phyloP scores from a whole-genome alignment of 64 coral and sea anemone species.

The Porites lutea region DNA sequence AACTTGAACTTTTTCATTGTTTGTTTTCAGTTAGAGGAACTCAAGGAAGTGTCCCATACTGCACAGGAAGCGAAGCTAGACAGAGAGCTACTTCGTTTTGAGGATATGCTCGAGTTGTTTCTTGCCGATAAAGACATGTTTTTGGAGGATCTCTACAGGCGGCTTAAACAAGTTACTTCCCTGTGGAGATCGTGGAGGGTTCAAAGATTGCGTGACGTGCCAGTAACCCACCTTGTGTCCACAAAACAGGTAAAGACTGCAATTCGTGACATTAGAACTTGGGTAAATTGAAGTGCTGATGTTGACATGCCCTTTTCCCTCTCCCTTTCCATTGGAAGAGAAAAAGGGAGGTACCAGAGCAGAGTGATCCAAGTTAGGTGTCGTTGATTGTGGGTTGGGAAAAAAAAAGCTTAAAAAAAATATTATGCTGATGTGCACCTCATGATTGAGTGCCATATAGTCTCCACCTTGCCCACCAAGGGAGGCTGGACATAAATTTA shows the following conservation, averaged over 20 bases:
- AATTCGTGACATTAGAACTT: too few species aligned
- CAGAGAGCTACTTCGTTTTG: constrained; percentile 68
- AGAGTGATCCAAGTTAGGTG: too few species aligned
- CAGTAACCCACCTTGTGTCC: constrained; percentile 57
- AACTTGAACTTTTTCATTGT: not conserved
- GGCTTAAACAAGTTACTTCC: constrained; percentile 69
- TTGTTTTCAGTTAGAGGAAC: constrained; percentile 70
- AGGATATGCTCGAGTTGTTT: constrained; percentile 74
- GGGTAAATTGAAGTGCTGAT: not conserved
- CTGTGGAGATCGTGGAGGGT: constrained; percentile 72
- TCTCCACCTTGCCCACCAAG: too few species aligned
- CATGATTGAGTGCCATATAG: too few species aligned
- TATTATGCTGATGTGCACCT: too few species aligned
- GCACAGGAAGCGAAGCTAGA: constrained; percentile 76
- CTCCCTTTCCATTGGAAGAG: too few species aligned
- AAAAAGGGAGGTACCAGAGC: too few species aligned
- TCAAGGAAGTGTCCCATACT: constrained; percentile 71
- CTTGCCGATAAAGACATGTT: constrained; percentile 79
- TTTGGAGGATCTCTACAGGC: constrained; percentile 71
- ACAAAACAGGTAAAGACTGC: constrained; percentile 62
- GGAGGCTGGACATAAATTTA: too few species aligned
- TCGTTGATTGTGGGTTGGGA: too few species aligned
- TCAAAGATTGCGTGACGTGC: constrained; percentile 23
- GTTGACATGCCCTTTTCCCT: too few species aligned
- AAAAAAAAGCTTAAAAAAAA: too few species aligned